Evolutionary conservation across 2,888 invertebrate genomes (phyloP), one percentile per base, ranked within the genome.

Genomic region (Amphiduros pacificus): DNA sequence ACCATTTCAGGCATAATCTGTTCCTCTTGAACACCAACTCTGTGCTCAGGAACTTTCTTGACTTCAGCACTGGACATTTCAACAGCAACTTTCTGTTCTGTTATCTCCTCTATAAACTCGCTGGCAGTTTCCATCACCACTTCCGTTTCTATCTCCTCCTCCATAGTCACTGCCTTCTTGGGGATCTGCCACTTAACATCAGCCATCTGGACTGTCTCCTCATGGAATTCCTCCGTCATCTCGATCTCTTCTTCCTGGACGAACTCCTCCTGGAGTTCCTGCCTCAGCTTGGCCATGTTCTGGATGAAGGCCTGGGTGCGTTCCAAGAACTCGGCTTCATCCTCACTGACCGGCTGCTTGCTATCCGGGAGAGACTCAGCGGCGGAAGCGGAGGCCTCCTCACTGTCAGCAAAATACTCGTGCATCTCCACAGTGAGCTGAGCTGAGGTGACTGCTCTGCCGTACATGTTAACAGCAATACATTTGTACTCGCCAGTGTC

Each of bases 401-500:
- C 91, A 71, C 90, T 91, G 84, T 92, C 91, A 69, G 93, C 91
- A 68, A 93, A 87, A 83, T 94, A 95, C 86, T 95, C 95, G 83
- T 92, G 94, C 50, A 94, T 94, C 11, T 80, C 79, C 22, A 81
- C 78, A 67, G 78, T 76, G 17, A 81, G 71, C 32, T 66, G 72
- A 29, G 78, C 78, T 57, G 71, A 73, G n/a, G 96, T 95, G 2
- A 94, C 92, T 22, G 96, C 95, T 86, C 95, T 94, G 2, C 99
- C 99, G 27, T 93, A 87, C 77, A 91, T 92, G 81, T 98, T 99
- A 62, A 92, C 89, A 1, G 97, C 97, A 81, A 93, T 91, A 78
- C 96, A 97, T 17, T 94, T 94, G 81, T 97, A 98, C 1, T 96
- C 92, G 20, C 97, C 98, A 9, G 94, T 94, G 84, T 99, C 99